Percentiles rank a stretch among this genome's conserved stretches.
Evolutionary conservation across 2,113 vertebrate genomes (phyloP).

Genomic region (Propithecus coquereli): DNA sequence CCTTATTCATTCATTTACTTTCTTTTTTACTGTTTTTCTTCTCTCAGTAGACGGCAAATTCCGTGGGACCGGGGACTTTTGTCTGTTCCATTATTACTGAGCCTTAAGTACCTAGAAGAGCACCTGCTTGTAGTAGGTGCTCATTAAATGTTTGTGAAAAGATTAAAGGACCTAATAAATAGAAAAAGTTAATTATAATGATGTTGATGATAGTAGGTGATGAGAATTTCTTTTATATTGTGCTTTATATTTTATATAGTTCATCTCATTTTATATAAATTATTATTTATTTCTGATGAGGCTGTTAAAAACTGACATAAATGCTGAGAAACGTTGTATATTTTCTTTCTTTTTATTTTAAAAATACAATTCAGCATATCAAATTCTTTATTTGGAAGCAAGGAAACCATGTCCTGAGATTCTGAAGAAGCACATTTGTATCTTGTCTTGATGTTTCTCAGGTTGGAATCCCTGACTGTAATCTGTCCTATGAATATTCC

Average conservation of each 20-base stretch:
- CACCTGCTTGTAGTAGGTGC: not conserved
- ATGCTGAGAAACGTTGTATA: not conserved
- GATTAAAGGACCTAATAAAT: not conserved
- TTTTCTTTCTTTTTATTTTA: not conserved
- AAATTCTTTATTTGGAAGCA: not conserved
- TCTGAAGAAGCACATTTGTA: not conserved
- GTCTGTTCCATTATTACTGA: not conserved
- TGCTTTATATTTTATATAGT: not conserved
- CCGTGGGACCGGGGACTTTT: not conserved
- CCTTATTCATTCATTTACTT: not conserved
- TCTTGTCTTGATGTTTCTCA: not conserved
- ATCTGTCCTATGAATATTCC: not conserved
- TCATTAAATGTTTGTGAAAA: not conserved
- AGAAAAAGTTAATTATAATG: rapidly evolving
- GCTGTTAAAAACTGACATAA: not conserved
- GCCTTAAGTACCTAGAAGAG: not conserved
- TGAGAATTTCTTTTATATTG: not conserved
- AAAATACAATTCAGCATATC: not conserved
- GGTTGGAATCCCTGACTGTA: not conserved
- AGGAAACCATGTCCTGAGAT: not conserved
- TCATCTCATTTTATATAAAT: not conserved
- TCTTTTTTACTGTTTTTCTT: not conserved
- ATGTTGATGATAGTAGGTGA: not conserved
- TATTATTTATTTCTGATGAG: not conserved
- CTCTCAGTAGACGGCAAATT: not conserved